phyloP scores from a whole-genome alignment of 2,797 vertebrate genomes.

The Pampus argenteus region DNA sequence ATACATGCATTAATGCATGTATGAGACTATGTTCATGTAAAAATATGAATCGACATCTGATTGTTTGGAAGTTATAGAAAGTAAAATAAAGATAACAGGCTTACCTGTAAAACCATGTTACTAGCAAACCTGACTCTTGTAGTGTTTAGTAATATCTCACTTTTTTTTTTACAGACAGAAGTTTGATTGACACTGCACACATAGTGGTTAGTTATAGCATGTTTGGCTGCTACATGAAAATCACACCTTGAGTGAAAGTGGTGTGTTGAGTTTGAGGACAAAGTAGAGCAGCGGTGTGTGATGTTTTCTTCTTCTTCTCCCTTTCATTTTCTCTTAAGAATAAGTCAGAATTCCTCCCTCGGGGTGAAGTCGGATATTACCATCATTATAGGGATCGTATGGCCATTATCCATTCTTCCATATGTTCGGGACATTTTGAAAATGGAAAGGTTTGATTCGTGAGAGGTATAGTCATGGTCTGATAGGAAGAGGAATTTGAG shows the following conservation, averaged over 20 bases:
- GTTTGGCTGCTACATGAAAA: slow-evolving; percentile 19
- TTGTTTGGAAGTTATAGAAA: not conserved
- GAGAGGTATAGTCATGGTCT: not conserved
- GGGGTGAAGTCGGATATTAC: slow-evolving; percentile 33
- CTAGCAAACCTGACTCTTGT: not conserved
- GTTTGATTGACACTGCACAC: slow-evolving; percentile 1
- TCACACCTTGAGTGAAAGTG: slow-evolving; percentile 16
- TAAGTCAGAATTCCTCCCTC: slow-evolving; percentile 32
- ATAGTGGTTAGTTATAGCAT: not conserved
- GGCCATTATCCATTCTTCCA: slow-evolving; percentile 5
- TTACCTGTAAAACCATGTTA: not conserved
- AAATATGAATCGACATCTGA: not conserved
- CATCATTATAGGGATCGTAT: slow-evolving; percentile 21
- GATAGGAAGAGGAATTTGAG: not conserved
- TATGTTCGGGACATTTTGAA: slow-evolving; percentile 21
- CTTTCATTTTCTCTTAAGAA: slow-evolving; percentile 21
- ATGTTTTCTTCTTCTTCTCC: slow-evolving; percentile 29
- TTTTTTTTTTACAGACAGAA: slow-evolving; percentile 25
- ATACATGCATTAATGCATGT: not conserved
- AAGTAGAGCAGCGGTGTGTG: slow-evolving; percentile 11
- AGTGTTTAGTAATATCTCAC: slow-evolving; percentile 6
- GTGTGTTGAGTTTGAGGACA: slow-evolving; percentile 13
- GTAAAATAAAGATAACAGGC: not conserved
- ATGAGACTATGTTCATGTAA: not conserved
- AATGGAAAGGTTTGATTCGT: not conserved